Conservation (phyloP, 2,113 vertebrate species). For the Leptocoma aspasia region DNA sequence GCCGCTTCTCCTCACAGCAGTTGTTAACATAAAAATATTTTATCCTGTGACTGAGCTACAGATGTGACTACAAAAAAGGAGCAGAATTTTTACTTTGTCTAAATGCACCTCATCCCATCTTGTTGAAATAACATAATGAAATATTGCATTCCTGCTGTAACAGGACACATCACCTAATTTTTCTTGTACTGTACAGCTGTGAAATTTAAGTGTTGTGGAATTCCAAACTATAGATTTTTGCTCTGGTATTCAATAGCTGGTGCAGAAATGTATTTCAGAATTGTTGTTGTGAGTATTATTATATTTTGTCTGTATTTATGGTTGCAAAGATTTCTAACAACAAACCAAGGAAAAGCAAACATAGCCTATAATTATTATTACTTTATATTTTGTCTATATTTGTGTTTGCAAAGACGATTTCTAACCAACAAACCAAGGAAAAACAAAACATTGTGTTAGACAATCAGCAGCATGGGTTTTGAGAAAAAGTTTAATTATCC, state of each 20-base stretch:
- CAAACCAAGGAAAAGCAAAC: not conserved
- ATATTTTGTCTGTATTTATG: not conserved
- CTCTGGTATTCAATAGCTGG: not conserved
- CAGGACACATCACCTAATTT: not conserved
- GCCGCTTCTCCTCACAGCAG: not conserved
- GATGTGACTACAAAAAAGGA: not conserved
- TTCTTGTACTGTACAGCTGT: not conserved
- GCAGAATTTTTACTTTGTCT: not conserved
- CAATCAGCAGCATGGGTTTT: not conserved
- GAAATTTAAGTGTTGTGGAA: not conserved
- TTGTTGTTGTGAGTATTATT: not conserved
- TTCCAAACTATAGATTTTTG: not conserved
- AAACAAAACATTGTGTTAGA: not conserved
- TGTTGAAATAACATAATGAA: not conserved
- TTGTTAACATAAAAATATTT: not conserved
- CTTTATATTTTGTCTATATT: not conserved
- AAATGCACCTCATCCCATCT: not conserved
- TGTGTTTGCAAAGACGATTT: not conserved
- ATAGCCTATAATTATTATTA: not conserved
- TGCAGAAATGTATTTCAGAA: not conserved
- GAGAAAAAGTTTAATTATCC: not conserved
- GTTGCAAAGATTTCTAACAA: not conserved
- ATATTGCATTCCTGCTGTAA: not conserved
- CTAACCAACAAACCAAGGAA: not conserved
- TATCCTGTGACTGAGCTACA: not conserved